Base-by-base conservation (phyloP, 2,888 invertebrate species). In the Apodemia duryi region DNA sequence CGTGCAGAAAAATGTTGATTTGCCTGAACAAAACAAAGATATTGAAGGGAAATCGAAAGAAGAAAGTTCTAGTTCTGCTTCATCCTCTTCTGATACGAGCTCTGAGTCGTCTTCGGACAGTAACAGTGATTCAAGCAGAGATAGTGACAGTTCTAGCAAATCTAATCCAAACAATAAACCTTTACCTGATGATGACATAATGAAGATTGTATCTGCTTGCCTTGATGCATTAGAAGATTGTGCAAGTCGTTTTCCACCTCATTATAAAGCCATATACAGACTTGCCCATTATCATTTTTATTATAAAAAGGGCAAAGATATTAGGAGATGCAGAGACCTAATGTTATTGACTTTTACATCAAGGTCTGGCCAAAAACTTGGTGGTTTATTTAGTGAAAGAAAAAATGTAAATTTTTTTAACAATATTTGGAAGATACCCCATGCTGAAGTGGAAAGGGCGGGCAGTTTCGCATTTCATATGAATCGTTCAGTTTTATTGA, bases 391-490 rank as follows among this genome's bases (percentile, higher is more conserved):
- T 81, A 94, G 94, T 51, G 98, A 98, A 74, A 93, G 97, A 63
- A 98, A 96, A 83, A 93, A 93, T 65, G 95, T 94, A 29, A 98
- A 98, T 83, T 97, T 98, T 78, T 98, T 98, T 75, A 97, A 97
- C 88, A 97, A 98, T 62, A 95, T 98, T 66, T 98, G 98, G 98
- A 94, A 97, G 73, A 97, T 98, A 80, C 98, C 98, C 0, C 94
- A 95, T 2, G 94, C 94, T 67, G 98, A 99, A 91, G 96, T 98
- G 57, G 98, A 98, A 79, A 93, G 98, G 68, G 95, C 97, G 0
- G 98, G 98, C 3, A 96, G 97, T 71, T 97, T 99, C 80, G 95
- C 97, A 0, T 95, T 97, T 49, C 98, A 98, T 79, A 96, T 98
- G 95, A 96, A 95, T 70, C 94, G 97, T 67, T 96, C 97, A 71